These are phyloP conservation scores for Noctua janthina DNA, from an alignment of 2,888 invertebrate species.

Conservation along the genomic window DNA sequence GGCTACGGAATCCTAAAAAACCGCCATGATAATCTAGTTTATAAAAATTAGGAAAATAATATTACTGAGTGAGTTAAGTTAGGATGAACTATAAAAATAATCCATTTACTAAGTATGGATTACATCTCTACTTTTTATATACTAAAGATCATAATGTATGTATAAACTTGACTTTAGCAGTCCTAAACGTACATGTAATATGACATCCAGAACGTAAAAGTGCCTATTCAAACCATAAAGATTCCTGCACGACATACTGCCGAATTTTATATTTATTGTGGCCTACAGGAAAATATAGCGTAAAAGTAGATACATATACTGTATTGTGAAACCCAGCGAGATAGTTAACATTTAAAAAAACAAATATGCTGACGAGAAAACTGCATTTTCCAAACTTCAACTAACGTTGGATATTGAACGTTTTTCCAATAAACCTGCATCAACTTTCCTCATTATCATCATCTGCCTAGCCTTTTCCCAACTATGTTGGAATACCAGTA, in stretches of 20 bases:
- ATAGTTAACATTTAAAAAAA: background rate
- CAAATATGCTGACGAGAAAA: conserved; percentile 22
- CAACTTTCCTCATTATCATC: background rate
- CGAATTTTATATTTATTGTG: conserved; percentile 1
- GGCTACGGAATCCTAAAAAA: background rate
- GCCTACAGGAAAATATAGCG: background rate
- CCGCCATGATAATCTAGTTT: background rate
- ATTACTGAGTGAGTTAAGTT: background rate
- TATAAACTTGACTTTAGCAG: background rate
- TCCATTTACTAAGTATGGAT: background rate
- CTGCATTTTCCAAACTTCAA: conserved; percentile 31
- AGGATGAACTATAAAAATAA: background rate
- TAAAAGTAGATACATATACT: background rate
- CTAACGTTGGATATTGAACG: conserved; percentile 1
- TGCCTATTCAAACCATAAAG: conserved; percentile 13
- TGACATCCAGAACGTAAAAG: background rate
- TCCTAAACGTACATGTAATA: background rate
- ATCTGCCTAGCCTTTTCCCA: no score
- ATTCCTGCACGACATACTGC: background rate
- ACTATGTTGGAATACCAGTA: no score
- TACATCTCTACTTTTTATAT: background rate
- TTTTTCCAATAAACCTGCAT: conserved; percentile 21
- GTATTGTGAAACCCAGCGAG: background rate
- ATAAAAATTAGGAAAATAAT: background rate
- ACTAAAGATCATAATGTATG: background rate